These are phyloP conservation scores for Torymus auratus DNA, from an alignment of 2,888 invertebrate genomes.

Conservation along the genomic window DNA sequence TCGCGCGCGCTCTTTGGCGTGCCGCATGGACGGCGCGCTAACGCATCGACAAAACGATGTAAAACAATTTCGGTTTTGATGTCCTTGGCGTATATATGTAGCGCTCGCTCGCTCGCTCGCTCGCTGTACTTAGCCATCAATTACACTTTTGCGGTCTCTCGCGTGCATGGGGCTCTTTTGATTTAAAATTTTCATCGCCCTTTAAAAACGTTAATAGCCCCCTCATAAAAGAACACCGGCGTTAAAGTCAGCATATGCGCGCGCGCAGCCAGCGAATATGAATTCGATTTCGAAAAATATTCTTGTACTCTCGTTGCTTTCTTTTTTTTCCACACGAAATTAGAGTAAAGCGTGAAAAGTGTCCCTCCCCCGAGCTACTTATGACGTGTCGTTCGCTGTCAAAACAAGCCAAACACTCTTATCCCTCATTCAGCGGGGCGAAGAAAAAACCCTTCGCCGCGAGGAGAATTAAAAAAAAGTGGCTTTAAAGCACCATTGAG, in stretches of 20 bases:
- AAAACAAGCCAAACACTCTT: constrained; percentile 20
- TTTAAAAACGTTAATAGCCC: too few relatives aligned
- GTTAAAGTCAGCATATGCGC: too few relatives aligned
- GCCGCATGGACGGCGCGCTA: too few relatives aligned
- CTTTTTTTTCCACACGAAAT: too few relatives aligned
- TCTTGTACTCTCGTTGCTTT: too few relatives aligned
- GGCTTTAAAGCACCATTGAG: constrained; percentile 34
- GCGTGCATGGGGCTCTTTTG: not conserved
- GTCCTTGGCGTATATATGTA: constrained; percentile 7
- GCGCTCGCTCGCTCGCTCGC: not conserved
- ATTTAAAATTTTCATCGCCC: not conserved
- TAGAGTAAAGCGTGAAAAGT: too few relatives aligned
- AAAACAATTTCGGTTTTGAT: constrained; percentile 36
- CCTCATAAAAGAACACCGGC: too few relatives aligned
- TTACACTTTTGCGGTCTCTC: not conserved
- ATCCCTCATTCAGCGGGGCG: not conserved
- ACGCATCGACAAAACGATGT: constrained; percentile 22
- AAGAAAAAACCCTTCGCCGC: not conserved
- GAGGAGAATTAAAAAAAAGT: constrained; percentile 5
- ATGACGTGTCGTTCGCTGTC: too few relatives aligned
- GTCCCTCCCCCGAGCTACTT: too few relatives aligned
- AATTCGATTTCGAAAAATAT: too few relatives aligned
- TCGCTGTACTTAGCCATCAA: not conserved
- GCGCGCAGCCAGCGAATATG: too few relatives aligned
- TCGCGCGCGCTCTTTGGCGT: not conserved